Percentiles rank a stretch among this genome's conserved stretches.
These are phyloP conservation scores for Zygaena filipendulae DNA, from an alignment of 2,888 invertebrate species.

Conservation along the genomic window DNA sequence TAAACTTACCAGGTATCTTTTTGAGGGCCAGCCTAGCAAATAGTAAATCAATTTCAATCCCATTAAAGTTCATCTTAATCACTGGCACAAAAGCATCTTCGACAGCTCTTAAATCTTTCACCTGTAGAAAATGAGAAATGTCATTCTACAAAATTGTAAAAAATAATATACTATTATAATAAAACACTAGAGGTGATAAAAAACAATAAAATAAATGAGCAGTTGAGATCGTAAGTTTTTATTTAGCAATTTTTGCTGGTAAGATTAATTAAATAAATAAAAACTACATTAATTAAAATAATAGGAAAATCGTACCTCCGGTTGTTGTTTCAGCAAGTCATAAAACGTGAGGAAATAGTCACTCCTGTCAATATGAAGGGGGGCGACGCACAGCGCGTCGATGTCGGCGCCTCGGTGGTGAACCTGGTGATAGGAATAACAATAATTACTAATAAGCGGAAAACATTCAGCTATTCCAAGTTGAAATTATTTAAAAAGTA, in stretches of 20 bases:
- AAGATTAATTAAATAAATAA: too few relatives aligned
- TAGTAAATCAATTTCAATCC: constrained; percentile 98
- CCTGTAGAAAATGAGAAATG: constrained; percentile 46
- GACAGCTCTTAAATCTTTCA: constrained; percentile 74
- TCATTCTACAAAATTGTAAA: too few relatives aligned
- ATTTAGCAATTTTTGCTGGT: too few relatives aligned
- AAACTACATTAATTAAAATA: too few relatives aligned
- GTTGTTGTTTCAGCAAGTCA: constrained; percentile 86
- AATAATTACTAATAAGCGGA: too few relatives aligned
- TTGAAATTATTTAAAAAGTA: too few relatives aligned
- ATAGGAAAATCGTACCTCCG: too few relatives aligned
- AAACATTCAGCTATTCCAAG: neutral
- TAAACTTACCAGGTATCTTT: constrained; percentile 86
- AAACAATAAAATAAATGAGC: neutral
- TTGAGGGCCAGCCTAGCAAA: constrained; percentile 96
- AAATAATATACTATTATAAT: too few relatives aligned
- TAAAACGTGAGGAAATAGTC: constrained; percentile 98
- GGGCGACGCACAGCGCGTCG: constrained; percentile 97
- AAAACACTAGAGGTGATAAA: too few relatives aligned
- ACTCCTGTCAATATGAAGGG: constrained; percentile 90
- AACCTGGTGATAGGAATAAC: constrained; percentile 71
- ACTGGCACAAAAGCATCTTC: constrained; percentile 99
- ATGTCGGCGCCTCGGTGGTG: constrained; percentile 99
- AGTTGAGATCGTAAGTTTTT: too few relatives aligned
- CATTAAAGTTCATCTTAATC: constrained; percentile 98